Evolutionary conservation across 2,797 vertebrate species (phyloP).

Genomic region (Lateolabrax maculatus): DNA sequence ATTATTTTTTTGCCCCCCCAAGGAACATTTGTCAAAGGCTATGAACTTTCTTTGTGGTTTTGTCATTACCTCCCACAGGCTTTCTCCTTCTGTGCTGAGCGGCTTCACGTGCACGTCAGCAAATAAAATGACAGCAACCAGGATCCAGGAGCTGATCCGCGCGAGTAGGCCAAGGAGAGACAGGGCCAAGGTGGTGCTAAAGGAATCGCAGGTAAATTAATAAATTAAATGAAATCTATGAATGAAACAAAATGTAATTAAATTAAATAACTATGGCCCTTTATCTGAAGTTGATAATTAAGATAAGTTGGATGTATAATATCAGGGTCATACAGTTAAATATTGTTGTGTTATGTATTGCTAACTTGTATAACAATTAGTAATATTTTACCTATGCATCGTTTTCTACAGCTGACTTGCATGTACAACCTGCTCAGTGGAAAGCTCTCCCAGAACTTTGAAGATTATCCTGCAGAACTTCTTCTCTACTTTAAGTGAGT

Average conservation of each 20-base stretch:
- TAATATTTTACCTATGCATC: not conserved
- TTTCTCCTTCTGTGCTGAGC: constrained; percentile 74
- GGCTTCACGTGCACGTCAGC: constrained; percentile 76
- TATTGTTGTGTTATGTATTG: not conserved
- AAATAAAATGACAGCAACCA: constrained; percentile 5
- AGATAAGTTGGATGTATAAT: not conserved
- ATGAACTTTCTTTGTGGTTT: not conserved
- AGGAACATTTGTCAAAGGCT: not conserved
- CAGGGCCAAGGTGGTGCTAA: constrained; percentile 68
- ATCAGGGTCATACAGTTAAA: not conserved
- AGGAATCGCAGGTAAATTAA: constrained; percentile 77
- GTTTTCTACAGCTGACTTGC: constrained; percentile 75
- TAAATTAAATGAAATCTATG: not conserved
- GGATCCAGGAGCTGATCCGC: constrained; percentile 51
- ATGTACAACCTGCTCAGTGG: constrained; percentile 75
- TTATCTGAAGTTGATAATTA: not conserved
- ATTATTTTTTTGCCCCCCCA: not conserved
- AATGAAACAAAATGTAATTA: not conserved
- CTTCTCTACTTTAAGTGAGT: constrained; percentile 80
- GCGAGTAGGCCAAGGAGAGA: constrained; percentile 62
- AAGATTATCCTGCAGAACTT: too few species aligned
- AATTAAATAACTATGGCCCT: not conserved
- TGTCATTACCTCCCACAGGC: constrained; percentile 53
- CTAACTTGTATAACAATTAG: not conserved
- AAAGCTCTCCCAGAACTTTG: constrained; percentile 40